phyloP scores from a whole-genome alignment of 2,113 vertebrate species.

The Seriola dumerili region DNA sequence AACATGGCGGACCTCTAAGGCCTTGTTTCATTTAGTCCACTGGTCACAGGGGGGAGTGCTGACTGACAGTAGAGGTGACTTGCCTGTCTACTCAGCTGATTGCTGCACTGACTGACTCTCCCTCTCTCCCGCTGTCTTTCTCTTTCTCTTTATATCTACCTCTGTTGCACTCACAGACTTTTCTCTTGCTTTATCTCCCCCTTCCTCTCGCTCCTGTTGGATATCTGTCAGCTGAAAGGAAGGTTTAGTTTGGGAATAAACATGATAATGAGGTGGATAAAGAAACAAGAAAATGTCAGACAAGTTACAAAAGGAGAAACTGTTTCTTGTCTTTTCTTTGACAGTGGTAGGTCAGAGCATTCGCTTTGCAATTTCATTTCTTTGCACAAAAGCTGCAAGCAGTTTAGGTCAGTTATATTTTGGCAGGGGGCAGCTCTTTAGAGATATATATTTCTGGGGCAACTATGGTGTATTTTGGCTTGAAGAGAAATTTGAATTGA shows the following conservation, averaged over 20 bases:
- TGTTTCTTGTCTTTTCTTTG: conserved; percentile 30
- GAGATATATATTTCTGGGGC: conserved; percentile 7
- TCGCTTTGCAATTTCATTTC: conserved; percentile 29
- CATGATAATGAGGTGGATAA: conserved; percentile 40
- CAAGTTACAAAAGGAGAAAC: conserved; percentile 7
- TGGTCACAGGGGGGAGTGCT: conserved; percentile 63
- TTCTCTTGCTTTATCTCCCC: conserved; percentile 1
- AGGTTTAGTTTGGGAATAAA: conserved; percentile 47
- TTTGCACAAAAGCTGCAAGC: conserved; percentile 5
- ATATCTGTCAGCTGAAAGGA: conserved; percentile 37
- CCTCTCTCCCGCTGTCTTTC: conserved; percentile 15
- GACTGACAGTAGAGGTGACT: conserved; percentile 82
- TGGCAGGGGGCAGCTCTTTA: conserved; percentile 23
- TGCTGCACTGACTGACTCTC: conserved; percentile 46
- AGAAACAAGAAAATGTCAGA: conserved; percentile 46
- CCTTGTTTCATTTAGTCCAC: conserved; percentile 76
- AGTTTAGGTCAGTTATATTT: conserved; percentile 35
- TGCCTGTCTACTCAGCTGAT: conserved; percentile 70
- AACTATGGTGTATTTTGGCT: conserved; percentile 1
- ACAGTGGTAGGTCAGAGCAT: conserved; percentile 29
- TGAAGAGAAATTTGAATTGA: conserved; percentile 16
- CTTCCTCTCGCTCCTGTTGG: conserved; percentile 14
- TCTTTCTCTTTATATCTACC: not conserved
- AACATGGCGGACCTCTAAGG: conserved; percentile 65
- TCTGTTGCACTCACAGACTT: conserved; percentile 16